A percentile compares a stretch with the other conserved stretches of the same genome.
phyloP scores from a whole-genome alignment of 1,140 invertebrate species.

The Lepidurus apus region DNA sequence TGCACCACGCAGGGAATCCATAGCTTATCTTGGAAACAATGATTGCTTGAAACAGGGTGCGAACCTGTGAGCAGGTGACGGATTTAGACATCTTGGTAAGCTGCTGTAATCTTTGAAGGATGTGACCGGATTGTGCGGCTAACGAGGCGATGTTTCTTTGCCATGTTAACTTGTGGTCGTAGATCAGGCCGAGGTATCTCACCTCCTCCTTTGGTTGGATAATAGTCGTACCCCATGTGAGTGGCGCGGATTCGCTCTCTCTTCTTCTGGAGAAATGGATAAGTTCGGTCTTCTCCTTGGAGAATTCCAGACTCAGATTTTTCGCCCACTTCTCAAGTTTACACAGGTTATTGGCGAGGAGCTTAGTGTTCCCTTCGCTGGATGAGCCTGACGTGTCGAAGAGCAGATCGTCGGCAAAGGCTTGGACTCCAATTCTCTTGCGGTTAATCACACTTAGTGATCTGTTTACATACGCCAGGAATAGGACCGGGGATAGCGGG shows the following conservation, averaged over 20 bases:
- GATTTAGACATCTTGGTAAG: not conserved
- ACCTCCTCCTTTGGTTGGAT: constrained; percentile 5
- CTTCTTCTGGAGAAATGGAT: constrained; percentile 19
- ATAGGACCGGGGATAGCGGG: not conserved
- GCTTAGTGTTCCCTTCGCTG: not conserved
- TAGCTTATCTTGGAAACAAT: not conserved
- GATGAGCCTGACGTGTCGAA: not conserved
- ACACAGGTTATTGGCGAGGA: not conserved
- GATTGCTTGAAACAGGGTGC: not conserved
- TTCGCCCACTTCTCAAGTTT: not conserved
- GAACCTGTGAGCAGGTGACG: not conserved
- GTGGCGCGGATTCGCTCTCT: not conserved
- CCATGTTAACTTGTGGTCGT: constrained; percentile 25
- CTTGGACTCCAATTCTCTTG: not conserved
- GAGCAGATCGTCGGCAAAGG: constrained; percentile 23
- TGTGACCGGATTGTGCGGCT: not conserved
- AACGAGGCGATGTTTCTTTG: not conserved
- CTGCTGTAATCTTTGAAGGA: not conserved
- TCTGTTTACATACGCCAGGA: constrained; percentile 10
- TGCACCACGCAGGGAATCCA: not conserved
- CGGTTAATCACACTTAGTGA: constrained; percentile 17
- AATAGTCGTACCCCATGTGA: not conserved
- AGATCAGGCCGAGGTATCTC: constrained; percentile 12
- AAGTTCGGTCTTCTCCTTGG: constrained; percentile 23
- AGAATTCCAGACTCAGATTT: not conserved